Evolutionary conservation across 2,888 invertebrate species (phyloP).

Genomic region (Harpalus rubripes): DNA sequence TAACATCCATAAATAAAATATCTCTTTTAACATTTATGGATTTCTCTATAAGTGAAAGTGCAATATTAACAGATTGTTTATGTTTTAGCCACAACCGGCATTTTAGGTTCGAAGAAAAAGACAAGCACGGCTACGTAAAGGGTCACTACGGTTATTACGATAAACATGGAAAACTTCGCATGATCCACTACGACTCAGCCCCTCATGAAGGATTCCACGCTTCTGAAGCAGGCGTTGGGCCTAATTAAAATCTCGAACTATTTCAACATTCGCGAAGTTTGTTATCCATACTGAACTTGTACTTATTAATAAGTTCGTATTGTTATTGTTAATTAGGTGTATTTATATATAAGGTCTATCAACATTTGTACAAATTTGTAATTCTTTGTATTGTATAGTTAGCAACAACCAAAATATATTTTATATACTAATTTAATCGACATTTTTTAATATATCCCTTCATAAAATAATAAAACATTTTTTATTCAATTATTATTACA

Average conservation of each 20-base stretch:
- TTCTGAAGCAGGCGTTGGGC: conserved; percentile 72
- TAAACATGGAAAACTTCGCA: conserved; percentile 86
- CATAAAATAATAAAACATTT: neutral
- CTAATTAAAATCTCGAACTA: conserved; percentile 18
- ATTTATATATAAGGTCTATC: conserved; percentile 59
- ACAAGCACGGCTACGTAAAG: conserved; percentile 86
- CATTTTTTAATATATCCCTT: neutral
- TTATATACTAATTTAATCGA: conserved; percentile 60
- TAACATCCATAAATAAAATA: conserved; percentile 21
- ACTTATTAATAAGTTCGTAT: conserved; percentile 53
- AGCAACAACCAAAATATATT: conserved; percentile 66
- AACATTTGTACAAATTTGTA: conserved; percentile 63
- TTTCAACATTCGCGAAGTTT: conserved; percentile 47
- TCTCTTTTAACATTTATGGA: neutral
- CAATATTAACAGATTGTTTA: conserved; percentile 58
- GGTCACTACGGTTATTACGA: conserved; percentile 91
- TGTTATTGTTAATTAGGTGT: conserved; percentile 67
- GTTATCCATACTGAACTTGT: conserved; percentile 58
- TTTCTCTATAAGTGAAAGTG: neutral
- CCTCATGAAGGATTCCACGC: conserved; percentile 86
- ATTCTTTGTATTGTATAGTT: conserved; percentile 52
- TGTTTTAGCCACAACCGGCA: conserved; percentile 87
- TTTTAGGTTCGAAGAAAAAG: conserved; percentile 89
- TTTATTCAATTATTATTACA: conserved; percentile 15
- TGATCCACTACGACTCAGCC: conserved; percentile 87